Percentiles rank a stretch among this genome's conserved stretches.
Conservation (phyloP, 2,113 vertebrate genomes). For the Lepidothrix coronata region DNA sequence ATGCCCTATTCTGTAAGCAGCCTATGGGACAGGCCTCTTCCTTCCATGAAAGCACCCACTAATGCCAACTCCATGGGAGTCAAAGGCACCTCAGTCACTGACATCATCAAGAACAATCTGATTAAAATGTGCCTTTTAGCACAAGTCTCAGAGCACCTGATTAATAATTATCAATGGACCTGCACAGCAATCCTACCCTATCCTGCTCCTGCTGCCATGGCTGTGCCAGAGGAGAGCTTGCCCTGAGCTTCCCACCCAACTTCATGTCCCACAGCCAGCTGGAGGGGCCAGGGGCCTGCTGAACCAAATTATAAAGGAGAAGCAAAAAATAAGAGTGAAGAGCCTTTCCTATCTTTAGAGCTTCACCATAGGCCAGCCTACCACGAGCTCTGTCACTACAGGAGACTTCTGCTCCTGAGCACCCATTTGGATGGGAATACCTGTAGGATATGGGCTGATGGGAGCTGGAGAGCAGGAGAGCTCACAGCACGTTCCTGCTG, state of each 20-base stretch:
- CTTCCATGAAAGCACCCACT: neutral
- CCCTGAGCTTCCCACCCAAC: neutral
- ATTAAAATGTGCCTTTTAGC: neutral
- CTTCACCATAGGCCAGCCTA: neutral
- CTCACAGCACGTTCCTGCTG: neutral
- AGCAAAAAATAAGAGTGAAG: neutral
- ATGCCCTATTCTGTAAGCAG: neutral
- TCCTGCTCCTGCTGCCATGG: fast-evolving
- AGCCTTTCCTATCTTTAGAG: neutral
- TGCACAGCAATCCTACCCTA: neutral
- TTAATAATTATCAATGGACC: neutral
- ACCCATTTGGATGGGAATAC: neutral
- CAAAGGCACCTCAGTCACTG: neutral
- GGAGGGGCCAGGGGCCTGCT: neutral
- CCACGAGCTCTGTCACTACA: fast-evolving
- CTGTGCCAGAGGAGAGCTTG: neutral
- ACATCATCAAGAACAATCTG: neutral
- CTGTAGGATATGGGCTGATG: neutral
- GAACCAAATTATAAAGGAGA: neutral
- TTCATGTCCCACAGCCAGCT: fast-evolving
- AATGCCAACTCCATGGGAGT: neutral
- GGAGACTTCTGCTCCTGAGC: neutral
- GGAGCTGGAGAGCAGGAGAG: neutral
- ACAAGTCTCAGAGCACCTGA: neutral
- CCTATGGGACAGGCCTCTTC: neutral